Conservation (phyloP, 1,140 invertebrate genomes). For the Drosophila athabasca region DNA sequence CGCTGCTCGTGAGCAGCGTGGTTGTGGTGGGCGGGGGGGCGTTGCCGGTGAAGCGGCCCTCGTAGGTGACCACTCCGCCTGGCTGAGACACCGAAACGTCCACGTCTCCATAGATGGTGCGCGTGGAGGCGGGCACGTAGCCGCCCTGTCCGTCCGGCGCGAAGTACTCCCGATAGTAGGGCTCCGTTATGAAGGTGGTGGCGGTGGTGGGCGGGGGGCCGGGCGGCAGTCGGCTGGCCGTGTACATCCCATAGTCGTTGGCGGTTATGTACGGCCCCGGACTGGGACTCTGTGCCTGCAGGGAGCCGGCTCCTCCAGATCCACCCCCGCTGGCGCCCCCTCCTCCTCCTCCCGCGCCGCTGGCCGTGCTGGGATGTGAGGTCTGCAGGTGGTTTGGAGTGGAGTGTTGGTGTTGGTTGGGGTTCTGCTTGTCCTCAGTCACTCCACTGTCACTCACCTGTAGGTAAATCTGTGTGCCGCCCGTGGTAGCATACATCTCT, state of each 20-base stretch:
- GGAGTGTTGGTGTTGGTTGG: constrained; percentile 16
- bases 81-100: constrained; percentile 66
- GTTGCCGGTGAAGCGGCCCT: constrained; percentile 76
- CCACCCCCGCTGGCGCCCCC: constrained; percentile 33
- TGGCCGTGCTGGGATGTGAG: constrained; percentile 65
- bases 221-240: constrained; percentile 67
- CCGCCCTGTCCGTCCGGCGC: constrained; percentile 77
- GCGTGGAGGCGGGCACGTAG: constrained; percentile 68
- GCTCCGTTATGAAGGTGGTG: constrained; percentile 80
- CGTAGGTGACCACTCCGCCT: constrained; percentile 69
- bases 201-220: constrained; percentile 72
- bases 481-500: constrained; percentile 82
- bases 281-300: constrained; percentile 79
- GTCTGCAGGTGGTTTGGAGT: constrained; percentile 54
- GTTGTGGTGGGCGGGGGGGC: constrained; percentile 66
- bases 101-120: constrained; percentile 72
- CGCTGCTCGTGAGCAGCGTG: constrained; percentile 68
- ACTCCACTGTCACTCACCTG: constrained; percentile 71
- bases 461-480: constrained; percentile 84
- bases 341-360: constrained; percentile 36
- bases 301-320: constrained; percentile 28
- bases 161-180: constrained; percentile 83
- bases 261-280: constrained; percentile 80
- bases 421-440: constrained; percentile 15
- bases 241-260: constrained; percentile 83